Evolutionary conservation across 2,888 invertebrate genomes (phyloP), one percentile per base, ranked within the genome.

Genomic region (Brachyptera risi): DNA sequence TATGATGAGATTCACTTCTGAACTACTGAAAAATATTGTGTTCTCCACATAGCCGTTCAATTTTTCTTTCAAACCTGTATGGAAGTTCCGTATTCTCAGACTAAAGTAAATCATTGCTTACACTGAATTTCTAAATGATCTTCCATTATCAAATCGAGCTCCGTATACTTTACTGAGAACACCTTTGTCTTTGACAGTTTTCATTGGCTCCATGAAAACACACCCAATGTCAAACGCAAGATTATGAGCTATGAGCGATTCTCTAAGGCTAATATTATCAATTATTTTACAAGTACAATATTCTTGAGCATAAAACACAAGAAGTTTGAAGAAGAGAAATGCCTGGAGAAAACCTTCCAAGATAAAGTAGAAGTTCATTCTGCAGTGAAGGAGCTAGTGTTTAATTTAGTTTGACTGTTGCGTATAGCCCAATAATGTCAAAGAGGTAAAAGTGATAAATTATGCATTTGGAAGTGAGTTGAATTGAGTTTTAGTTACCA

Each of bases 241-340:
- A 54, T 54, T 54, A 21, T 17, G 3, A 17, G 54, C 37, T 54
- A 21, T 4, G 21, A 54, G 54, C 35, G 54, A 54, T 54, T 37
- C 15, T 19, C 54, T 13, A 54, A 54, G 37, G 37, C 54, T 54
- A 54, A 54, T 21, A 54, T 31, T 4, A 54, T 54, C 37, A 54
- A 54, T 54, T 54, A 54, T 54, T 54, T 19, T 35, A 37, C 54
- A 54, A 31, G 21, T 35, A 35, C 17, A 31, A 54, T 37, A 37
- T 54, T 21, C 54, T 54, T 37, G 35, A 37, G 15, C 35, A 37
- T 35, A 35, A 13, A 37, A 37, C 42, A 3, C 17, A 3, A 17
- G 2, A n/a, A n/a, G n/a, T n/a, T n/a, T n/a, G n/a, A 2, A 2
- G 13, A 42, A 4, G 4, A 17, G 17, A 42, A 42, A 2, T 21